Base-by-base conservation (phyloP, 2,797 vertebrate species). In the Spea hammondii region DNA sequence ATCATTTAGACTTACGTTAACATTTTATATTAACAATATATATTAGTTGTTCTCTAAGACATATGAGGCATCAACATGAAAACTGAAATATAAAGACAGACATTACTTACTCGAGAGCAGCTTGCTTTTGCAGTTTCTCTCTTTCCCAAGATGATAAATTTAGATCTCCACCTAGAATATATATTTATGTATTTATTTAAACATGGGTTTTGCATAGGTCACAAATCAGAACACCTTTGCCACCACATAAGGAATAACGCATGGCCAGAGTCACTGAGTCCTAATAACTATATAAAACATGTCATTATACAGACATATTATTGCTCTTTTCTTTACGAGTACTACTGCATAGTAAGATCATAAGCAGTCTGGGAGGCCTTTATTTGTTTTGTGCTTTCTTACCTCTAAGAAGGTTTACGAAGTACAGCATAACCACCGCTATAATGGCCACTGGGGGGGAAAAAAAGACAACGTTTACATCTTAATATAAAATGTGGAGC, bases 331-430 rank as follows among this genome's bases (percentile, higher is more conserved):
- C 2, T 32, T 32, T 32, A 32, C 32, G 32, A 32, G 32, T 32
- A 32, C 32, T 32, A 32, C 32, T 32, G 32, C 32, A 32, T 32
- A 32, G 32, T 32, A 32, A 32, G 32, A 32, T 32, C 32, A 32
- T 32, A 32, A 32, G 32, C 32, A 32, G 32, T 32, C 32, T 2
- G 32, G 32, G 32, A 32, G 32, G 32, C 1, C 32, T 32, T 32
- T 32, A 32, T 32, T 32, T 32, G n/a, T 32, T 32, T 32, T 32
- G 32, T 32, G 32, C 32, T 78, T 14, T 48, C 86, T 90, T 88
- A 99, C 98, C 95, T 89, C 74, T 89, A 74, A 94, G 74, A 80
- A 89, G 92, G 84, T 99, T 91, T 84, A 95, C 94, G 80, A 99
- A 92, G 84, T 97, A 98, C 72, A 99, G 92, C 85, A 89, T 84